A percentile compares a stretch with the other conserved stretches of the same genome.
Evolutionary conservation across 2,113 vertebrate species (phyloP).

Genomic region (Hyperopisus bebe): DNA sequence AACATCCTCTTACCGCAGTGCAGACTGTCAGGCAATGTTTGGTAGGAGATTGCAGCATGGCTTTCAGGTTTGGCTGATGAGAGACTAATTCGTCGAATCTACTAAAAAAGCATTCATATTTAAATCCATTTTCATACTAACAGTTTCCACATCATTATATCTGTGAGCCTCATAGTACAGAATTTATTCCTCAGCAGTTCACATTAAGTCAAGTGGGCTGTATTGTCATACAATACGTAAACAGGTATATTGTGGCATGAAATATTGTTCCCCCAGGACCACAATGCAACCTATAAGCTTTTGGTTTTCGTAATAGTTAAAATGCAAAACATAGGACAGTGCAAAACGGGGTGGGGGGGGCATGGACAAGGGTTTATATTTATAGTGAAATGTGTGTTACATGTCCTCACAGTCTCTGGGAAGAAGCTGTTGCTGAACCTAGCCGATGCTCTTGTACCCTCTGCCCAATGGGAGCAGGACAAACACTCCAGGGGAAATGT

Average conservation of each 20-base stretch:
- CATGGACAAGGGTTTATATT: neutral
- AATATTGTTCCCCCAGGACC: too few relatives aligned
- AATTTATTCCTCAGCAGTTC: neutral
- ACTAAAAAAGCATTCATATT: neutral
- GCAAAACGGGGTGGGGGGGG: too few relatives aligned
- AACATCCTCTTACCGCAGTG: neutral
- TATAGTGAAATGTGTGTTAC: neutral
- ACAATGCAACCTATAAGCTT: too few relatives aligned
- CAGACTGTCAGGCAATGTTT: neutral
- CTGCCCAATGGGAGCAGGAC: neutral
- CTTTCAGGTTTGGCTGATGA: neutral
- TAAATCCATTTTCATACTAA: neutral
- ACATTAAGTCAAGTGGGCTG: neutral
- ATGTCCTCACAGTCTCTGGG: neutral
- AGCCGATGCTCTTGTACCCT: neutral
- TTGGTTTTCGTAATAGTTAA: neutral
- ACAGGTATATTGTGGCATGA: neutral
- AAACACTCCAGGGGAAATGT: neutral
- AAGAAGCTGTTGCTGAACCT: neutral
- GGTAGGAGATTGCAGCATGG: neutral
- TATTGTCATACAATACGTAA: neutral
- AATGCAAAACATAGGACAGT: neutral
- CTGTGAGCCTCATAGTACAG: neutral
- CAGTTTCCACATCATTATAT: neutral
- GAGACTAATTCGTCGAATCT: neutral